phyloP scores from a whole-genome alignment of 1,140 invertebrate species.

The Coptotermes formosanus region DNA sequence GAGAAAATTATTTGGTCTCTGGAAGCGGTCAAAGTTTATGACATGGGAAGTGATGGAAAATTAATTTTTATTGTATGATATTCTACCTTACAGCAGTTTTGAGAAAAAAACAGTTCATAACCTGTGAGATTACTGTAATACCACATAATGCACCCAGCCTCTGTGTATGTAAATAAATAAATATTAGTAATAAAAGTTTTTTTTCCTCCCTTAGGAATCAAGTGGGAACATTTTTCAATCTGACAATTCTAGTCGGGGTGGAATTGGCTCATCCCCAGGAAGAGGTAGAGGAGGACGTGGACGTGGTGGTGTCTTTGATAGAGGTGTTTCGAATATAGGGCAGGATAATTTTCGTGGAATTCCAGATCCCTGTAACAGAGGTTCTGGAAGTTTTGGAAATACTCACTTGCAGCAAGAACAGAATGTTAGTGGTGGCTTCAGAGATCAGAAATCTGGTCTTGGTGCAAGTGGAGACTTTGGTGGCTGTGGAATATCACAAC shows the following conservation, averaged over 20 bases:
- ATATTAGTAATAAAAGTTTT: background rate
- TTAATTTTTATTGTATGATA: no score
- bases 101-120: no score
- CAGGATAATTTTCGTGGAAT: background rate
- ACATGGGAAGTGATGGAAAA: no score
- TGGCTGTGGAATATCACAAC: background rate
- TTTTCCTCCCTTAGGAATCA: background rate
- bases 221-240: background rate
- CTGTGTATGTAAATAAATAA: no score
- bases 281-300: background rate
- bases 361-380: background rate
- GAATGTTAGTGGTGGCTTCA: background rate
- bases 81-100: no score
- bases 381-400: background rate
- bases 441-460: background rate
- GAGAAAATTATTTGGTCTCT: no score
- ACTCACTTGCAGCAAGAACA: background rate
- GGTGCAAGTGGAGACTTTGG: background rate
- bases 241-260: background rate
- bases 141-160: no score
- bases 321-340: background rate
- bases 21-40: no score
- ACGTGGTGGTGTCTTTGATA: background rate
- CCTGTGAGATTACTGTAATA: no score
- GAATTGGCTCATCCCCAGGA: background rate